Evolutionary conservation across 2,113 vertebrate species (phyloP).

Genomic region (Ancistrus triradiatus): DNA sequence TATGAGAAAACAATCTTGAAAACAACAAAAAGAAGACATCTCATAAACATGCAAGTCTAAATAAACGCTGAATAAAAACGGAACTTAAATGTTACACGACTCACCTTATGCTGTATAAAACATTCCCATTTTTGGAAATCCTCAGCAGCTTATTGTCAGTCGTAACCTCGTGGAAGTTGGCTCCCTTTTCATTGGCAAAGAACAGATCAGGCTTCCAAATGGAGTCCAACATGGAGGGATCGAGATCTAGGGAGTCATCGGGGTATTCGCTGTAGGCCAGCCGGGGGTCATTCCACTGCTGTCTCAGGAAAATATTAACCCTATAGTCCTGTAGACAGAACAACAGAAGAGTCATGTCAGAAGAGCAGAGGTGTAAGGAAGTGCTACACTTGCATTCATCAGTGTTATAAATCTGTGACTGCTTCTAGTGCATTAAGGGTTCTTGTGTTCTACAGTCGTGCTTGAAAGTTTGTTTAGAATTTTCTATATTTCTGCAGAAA

Average conservation of each 20-base stretch:
- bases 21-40: no score
- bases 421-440: no score
- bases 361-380: background rate
- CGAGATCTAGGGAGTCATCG: slow-evolving; percentile 91
- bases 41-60: no score
- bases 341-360: slow-evolving; percentile 25
- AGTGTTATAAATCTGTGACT: background rate
- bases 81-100: no score
- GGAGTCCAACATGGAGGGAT: slow-evolving; percentile 97
- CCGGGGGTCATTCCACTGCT: slow-evolving; percentile 97
- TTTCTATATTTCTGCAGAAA: no score
- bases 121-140: slow-evolving; percentile 92
- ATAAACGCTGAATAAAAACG: no score
- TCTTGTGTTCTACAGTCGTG: no score
- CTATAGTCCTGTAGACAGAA: slow-evolving; percentile 81
- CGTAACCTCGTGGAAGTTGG: slow-evolving; percentile 97
- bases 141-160: slow-evolving; percentile 97
- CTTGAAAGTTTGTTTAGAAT: no score
- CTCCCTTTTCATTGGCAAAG: slow-evolving; percentile 97
- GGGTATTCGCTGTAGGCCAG: slow-evolving; percentile 96
- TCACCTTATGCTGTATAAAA: slow-evolving; percentile 97
- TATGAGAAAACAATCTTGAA: no score
- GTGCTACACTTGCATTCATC: background rate
- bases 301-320: slow-evolving; percentile 95
- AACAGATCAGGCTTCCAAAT: slow-evolving; percentile 99